phyloP scores from a whole-genome alignment of 2,888 invertebrate genomes.

The Gandaritis pyraliata region DNA sequence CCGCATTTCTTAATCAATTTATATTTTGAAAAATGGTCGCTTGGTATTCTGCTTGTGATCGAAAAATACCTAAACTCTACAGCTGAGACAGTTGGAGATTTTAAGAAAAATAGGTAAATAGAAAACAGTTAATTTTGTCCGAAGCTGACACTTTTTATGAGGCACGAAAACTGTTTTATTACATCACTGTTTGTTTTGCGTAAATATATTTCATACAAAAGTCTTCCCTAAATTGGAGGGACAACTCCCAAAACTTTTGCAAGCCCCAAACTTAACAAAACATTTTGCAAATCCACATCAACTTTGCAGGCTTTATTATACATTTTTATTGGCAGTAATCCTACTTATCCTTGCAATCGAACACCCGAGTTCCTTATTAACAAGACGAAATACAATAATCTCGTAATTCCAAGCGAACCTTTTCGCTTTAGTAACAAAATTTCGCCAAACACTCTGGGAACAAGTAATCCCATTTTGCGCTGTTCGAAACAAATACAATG shows the following conservation, averaged over 20 bases:
- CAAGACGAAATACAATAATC: conserved; percentile 51
- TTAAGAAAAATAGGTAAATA: not conserved
- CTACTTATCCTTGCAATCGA: conserved; percentile 47
- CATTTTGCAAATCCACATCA: conserved; percentile 42
- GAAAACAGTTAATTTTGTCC: not conserved
- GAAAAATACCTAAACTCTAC: conserved; percentile 22
- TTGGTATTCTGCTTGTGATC: conserved; percentile 30
- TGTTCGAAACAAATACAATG: conserved; percentile 53
- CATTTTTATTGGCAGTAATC: conserved; percentile 51
- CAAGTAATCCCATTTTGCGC: conserved; percentile 58
- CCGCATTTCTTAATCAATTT: conserved; percentile 41
- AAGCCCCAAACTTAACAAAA: conserved; percentile 36
- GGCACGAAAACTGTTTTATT: not conserved
- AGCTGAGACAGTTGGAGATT: conserved; percentile 15
- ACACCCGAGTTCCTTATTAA: conserved; percentile 50
- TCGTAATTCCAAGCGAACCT: conserved; percentile 50
- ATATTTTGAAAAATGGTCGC: conserved; percentile 39
- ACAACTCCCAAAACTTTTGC: conserved; percentile 22
- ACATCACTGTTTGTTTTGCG: not conserved
- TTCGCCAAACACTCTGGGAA: conserved; percentile 49
- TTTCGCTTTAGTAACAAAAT: conserved; percentile 54
- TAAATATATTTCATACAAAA: conserved; percentile 7
- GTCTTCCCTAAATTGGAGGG: conserved; percentile 15
- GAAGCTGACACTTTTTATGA: not conserved
- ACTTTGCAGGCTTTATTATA: conserved; percentile 46